phyloP scores from a whole-genome alignment of 2,797 vertebrate genomes.

The Eurystomus glaucurus region DNA sequence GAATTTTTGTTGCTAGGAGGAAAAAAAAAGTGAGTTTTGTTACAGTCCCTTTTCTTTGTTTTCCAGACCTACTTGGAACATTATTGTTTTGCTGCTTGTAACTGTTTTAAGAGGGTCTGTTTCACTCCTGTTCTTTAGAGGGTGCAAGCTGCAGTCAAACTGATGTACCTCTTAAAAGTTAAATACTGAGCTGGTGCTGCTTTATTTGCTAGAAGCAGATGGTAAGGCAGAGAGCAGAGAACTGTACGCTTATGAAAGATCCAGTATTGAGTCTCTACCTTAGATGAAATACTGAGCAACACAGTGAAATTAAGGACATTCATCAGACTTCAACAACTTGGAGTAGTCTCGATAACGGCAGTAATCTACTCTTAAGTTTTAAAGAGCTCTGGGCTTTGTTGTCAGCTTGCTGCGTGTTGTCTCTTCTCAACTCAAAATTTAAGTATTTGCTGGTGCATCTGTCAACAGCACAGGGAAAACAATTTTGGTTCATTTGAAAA shows the following conservation, averaged over 20 bases:
- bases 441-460: background rate
- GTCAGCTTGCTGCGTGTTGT: background rate
- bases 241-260: background rate
- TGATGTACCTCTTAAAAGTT: background rate
- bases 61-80: background rate
- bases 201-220: background rate
- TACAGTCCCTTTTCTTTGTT: background rate
- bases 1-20: background rate
- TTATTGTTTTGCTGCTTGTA: background rate
- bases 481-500: background rate
- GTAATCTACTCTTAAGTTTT: background rate
- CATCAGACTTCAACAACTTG: background rate
- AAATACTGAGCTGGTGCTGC: background rate
- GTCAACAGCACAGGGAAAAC: rapidly evolving
- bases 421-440: background rate
- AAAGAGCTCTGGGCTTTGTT: background rate
- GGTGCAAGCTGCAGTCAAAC: background rate
- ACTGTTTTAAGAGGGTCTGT: background rate
- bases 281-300: background rate
- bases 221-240: background rate
- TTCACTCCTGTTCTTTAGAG: background rate
- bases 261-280: background rate
- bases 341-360: background rate
- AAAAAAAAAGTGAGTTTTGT: background rate
- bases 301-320: background rate